Base-by-base conservation (phyloP, 2,888 invertebrate species). In the Oscheius sp. region DNA sequence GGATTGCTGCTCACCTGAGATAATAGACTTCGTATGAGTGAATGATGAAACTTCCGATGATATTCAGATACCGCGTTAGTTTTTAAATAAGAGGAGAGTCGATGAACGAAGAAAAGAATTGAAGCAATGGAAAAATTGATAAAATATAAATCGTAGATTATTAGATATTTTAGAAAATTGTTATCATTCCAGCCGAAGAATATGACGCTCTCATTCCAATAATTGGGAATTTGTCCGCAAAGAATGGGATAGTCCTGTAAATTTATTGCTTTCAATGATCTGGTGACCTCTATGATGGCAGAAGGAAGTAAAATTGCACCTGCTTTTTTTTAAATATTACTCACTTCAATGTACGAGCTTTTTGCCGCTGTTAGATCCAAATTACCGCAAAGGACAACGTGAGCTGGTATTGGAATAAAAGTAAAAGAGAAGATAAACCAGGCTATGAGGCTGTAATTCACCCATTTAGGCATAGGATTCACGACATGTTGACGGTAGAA, bases 401-500 rank as follows among this genome's bases (percentile, higher is more conserved):
- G 21, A 21, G 21, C n/a, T 6, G 21, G n/a, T 18, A 52, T 18
- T 18, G 52, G 52, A 6, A 52, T 13, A n/a, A 52, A 52, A 3
- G 21, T 5, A 5, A 52, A 52, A 12, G 21, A 52, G 3, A 52
- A 3, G 21, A 21, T 21, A 12, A 52, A 18, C 18, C n/a, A 21
- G 21, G 21, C 21, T 52, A 52, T n/a, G 21, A 52, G 2, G 12
- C n/a, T 52, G 52, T 5, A 21, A 23, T 21, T 56, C 0, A 23
- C 13, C 23, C 25, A 56, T 25, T 0, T n/a, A 6, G 56, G 23
- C 18, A 25, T 2, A 25, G 56, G 56, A 1, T 23, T 13, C 13
- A 56, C 23, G 7, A 56, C 56, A 56, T 56, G 21, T 23, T 56
- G 56, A 2, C 56, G 56, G 56, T 56, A 56, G 2, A 56, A 23